Evolutionary conservation across 2,888 invertebrate species (phyloP).

Genomic region (Achlya flavicornis): DNA sequence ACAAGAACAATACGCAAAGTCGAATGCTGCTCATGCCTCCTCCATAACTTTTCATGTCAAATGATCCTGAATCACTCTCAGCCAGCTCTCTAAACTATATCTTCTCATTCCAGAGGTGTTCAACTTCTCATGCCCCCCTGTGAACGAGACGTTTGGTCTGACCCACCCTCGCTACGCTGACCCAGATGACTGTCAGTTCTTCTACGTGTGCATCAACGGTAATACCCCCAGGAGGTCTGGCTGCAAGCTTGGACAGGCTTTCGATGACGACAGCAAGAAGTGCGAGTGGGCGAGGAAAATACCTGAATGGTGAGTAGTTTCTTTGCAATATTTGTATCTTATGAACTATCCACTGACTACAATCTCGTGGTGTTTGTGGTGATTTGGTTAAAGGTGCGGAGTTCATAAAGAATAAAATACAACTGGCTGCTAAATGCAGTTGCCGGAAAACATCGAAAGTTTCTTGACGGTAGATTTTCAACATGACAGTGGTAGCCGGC

Average conservation of each 20-base stretch:
- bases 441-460: too few species aligned
- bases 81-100: neutral
- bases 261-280: slow-evolving; percentile 90
- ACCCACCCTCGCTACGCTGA: slow-evolving; percentile 95
- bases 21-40: too few species aligned
- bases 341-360: too few species aligned
- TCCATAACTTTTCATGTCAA: too few species aligned
- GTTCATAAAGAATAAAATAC: too few species aligned
- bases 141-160: slow-evolving; percentile 87
- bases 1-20: too few species aligned
- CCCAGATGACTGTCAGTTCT: slow-evolving; percentile 94
- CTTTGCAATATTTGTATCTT: neutral
- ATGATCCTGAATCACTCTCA: too few species aligned
- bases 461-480: too few species aligned
- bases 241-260: slow-evolving; percentile 94
- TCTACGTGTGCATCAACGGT: slow-evolving; percentile 96
- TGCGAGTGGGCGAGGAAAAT: slow-evolving; percentile 95
- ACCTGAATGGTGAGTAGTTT: slow-evolving; percentile 91
- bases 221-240: slow-evolving; percentile 92
- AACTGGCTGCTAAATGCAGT: too few species aligned
- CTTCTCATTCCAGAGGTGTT: slow-evolving; percentile 87
- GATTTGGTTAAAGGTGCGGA: too few species aligned
- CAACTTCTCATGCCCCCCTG: slow-evolving; percentile 91
- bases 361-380: too few species aligned
- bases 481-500: too few species aligned